Conservation (phyloP, 2,113 vertebrate species). For the Diphyllodes magnificus region DNA sequence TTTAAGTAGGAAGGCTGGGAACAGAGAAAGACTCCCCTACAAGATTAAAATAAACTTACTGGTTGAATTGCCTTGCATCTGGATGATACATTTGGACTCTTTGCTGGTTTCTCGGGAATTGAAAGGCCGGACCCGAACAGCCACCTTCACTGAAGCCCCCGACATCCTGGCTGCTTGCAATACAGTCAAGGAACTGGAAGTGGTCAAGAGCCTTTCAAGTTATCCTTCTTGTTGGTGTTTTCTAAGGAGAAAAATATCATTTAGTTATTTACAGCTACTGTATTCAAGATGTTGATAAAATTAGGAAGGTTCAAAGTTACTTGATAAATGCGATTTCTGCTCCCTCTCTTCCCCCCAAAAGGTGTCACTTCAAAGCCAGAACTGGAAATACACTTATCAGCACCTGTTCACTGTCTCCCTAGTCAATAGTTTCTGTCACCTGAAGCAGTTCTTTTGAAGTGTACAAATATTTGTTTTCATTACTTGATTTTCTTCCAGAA, state of each 20-base stretch:
- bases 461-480: neutral
- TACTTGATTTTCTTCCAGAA: constrained; percentile 11
- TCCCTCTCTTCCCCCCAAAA: neutral
- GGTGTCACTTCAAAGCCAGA: neutral
- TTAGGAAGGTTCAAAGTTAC: neutral
- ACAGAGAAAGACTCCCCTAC: neutral
- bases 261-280: neutral
- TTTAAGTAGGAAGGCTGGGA: neutral
- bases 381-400: neutral
- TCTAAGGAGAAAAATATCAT: constrained; percentile 24
- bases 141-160: constrained; percentile 97
- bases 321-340: neutral
- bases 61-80: constrained; percentile 98
- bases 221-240: neutral
- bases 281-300: neutral
- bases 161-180: constrained; percentile 79
- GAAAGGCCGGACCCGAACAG: constrained; percentile 94
- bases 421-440: neutral
- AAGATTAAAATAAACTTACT: constrained; percentile 80
- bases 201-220: neutral
- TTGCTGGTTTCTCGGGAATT: constrained; percentile 93
- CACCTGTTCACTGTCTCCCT: neutral
- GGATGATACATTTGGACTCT: constrained; percentile 98
- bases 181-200: neutral
- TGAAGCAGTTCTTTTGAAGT: neutral